Evolutionary conservation across 1,140 invertebrate species (phyloP), one percentile per base, ranked within the genome.

Genomic region (Rhopalosiphum maidis): DNA sequence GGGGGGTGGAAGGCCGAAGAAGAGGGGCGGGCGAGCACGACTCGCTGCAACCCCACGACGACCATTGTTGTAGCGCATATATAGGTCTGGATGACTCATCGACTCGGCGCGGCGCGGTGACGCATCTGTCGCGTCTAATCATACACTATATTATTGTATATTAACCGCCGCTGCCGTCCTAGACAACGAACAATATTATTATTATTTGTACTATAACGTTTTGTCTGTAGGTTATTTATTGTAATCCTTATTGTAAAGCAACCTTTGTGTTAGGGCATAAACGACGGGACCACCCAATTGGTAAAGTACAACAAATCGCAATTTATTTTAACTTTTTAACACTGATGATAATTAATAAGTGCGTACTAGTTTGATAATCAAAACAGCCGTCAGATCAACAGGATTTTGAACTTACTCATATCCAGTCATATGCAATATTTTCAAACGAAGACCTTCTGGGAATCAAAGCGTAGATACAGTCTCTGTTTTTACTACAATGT

Each of bases 11-110:
- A n/a, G n/a, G n/a, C n/a, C n/a, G n/a, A n/a, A n/a, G n/a, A n/a
- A 22, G n/a, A 51, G 30, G 87, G 87, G 6, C n/a, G 87, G 43
- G 85, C 21, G 55, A 85, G 37, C 37, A 48, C 30, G 11, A 89
- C 51, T 89, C 87, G 0, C 30, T 77, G 30, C 60, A 55, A 89
- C 87, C 87, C 87, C 8, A 54, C 87, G 87, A 15, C 87, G 87
- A 55, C 87, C 35, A 89, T 89, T 89, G 87, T 89, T 89, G 51
- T 89, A 89, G 35, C 87, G 22, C 87, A 77, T 77, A 77, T 77
- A 77, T n/a, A 77, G 60, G 60, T 51, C 48, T 25, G 25, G 3
- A 37, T 89, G 87, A 89, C 87, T 89, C 87, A 89, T 89, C 35
- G 87, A 22, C 21, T 8, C 23, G 41, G 48, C 86, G n/a, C 46